Base-by-base conservation (phyloP, 2,888 invertebrate genomes). In the Netelia inedita region DNA sequence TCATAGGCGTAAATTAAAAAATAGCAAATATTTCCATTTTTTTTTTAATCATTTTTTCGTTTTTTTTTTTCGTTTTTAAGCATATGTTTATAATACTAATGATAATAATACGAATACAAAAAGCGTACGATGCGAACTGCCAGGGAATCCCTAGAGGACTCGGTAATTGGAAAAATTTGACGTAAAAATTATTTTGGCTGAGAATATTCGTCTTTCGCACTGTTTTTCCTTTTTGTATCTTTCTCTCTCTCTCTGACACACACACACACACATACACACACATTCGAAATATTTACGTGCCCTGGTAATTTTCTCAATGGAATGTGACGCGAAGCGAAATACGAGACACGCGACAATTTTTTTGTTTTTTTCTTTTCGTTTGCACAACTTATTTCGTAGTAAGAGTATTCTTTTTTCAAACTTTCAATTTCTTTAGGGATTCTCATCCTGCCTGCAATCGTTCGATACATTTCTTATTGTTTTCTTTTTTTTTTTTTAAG, bases 91-190 rank as follows among this genome's bases (percentile, higher is more conserved):
- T 53, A 78, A 59, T 78, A 68, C 6, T 35, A 35, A 68, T 68
- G 74, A 81, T 85, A 76, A 78, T 78, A 74, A 85, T 82, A 82
- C 46, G 71, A 73, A 82, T 82, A 82, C 68, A 85, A 79, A 35
- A 85, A 81, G 85, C 82, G 73, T 61, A 81, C 73, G 69, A 63
- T 74, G 68, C 68, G 63, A 35, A 78, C 66, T 57, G n/a, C 46
- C 35, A 35, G 28, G 55, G 14, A 72, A 74, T 79, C 82, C 66
- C 82, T 82, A 74, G 6, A 28, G 83, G 72, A 66, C 74, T 69
- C 71, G 0, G 65, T 69, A 81, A 63, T 78, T 72, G 66, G 72
- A 81, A 81, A 82, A 82, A 72, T 65, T 28, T 79, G n/a, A 83
- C 35, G 68, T 69, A 81, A 81, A 78, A 78, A 71, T 74, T 21